These are phyloP conservation scores for Plestiodon gilberti DNA, from an alignment of 2,113 vertebrate species.

Conservation along the genomic window DNA sequence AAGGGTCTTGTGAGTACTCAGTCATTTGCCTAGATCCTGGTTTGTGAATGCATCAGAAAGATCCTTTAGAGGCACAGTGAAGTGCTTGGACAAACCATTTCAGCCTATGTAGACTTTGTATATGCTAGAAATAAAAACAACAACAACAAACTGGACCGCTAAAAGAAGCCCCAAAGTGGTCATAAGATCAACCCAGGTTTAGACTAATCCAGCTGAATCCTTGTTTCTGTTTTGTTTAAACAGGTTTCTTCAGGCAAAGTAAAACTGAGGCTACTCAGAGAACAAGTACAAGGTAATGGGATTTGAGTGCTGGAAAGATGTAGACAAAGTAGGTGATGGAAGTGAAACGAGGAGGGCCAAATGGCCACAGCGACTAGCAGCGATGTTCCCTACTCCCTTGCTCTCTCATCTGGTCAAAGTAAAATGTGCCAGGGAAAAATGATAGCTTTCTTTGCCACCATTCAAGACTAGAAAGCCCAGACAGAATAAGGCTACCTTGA, in stretches of 20 bases:
- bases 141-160: too few relatives aligned
- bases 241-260: slow-evolving; percentile 84
- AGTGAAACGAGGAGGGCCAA: too few relatives aligned
- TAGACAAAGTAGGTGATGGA: not conserved
- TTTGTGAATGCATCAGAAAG: not conserved
- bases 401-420: too few relatives aligned
- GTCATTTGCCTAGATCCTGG: not conserved
- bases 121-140: not conserved
- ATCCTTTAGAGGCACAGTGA: not conserved
- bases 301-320: not conserved
- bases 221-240: slow-evolving; percentile 27
- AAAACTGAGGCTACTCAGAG: slow-evolving; percentile 86
- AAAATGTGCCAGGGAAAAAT: too few relatives aligned
- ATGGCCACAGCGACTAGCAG: too few relatives aligned
- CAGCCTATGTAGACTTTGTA: not conserved
- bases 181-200: not conserved
- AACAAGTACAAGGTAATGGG: slow-evolving; percentile 77
- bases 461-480: too few relatives aligned
- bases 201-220: not conserved
- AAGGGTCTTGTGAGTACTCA: not conserved
- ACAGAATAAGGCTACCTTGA: too few relatives aligned
- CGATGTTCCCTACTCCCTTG: too few relatives aligned
- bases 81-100: not conserved
- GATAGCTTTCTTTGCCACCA: too few relatives aligned
- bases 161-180: not conserved